phyloP scores from a whole-genome alignment of 53 echinoderm and acorn worm species.

The Stichopus horrens region DNA sequence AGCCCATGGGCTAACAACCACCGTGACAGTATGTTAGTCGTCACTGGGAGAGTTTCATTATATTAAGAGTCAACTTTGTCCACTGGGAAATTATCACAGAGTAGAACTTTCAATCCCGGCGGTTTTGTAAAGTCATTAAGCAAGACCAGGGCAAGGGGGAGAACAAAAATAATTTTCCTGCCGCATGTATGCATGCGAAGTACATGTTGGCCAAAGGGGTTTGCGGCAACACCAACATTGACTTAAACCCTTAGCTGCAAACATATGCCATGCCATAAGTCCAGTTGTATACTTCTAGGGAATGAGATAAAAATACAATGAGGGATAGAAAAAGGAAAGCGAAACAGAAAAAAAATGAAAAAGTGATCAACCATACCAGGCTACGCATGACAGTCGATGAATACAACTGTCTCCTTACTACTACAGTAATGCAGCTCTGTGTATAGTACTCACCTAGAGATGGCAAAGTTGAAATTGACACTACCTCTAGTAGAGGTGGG shows the following conservation, averaged over 20 bases:
- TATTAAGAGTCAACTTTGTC: conserved; percentile 13
- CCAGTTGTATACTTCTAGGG: not conserved
- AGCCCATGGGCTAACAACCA: not conserved
- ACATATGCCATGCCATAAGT: not conserved
- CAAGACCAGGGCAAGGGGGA: not conserved
- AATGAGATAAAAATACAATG: no score
- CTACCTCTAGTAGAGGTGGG: no score
- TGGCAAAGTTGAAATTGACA: no score
- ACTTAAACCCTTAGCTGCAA: not conserved
- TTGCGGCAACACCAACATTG: not conserved
- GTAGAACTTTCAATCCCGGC: not conserved
- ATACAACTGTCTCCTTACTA: no score
- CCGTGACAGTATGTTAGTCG: not conserved
- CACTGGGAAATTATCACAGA: conserved; percentile 28
- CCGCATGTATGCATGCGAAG: no score
- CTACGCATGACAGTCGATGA: no score
- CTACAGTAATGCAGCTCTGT: no score
- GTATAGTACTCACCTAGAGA: no score
- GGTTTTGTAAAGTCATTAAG: not conserved
- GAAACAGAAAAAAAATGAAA: no score
- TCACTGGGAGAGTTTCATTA: conserved; percentile 2
- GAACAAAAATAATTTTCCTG: not conserved
- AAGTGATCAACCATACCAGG: no score
- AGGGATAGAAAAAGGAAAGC: no score
- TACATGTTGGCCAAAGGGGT: not conserved